Evolutionary conservation across 2,113 vertebrate genomes (phyloP), one percentile per base, ranked within the genome.

Genomic region (Stomatorhinus ivindoensis): DNA sequence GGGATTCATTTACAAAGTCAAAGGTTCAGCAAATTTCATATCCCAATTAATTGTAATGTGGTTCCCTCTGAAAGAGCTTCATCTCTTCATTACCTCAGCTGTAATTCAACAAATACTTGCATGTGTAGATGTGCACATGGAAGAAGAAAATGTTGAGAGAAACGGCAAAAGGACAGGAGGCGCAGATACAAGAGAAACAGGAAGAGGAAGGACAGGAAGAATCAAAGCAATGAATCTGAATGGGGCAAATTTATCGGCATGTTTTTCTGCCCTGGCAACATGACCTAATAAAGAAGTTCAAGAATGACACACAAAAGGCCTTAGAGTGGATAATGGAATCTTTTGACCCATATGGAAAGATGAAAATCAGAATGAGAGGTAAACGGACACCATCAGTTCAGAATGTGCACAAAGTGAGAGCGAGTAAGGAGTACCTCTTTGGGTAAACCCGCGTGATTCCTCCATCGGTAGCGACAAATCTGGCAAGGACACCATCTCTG

Each of bases 361-460:
- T 15, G 10, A 35, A 39, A 80, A 17, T 15, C 15, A 19, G 35
- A 80, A 35, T 80, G 73, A 80, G 61, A 42, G 73, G 73, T 80
- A 42, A 42, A 80, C 1, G 35, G 61, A 31, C 3, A 69, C 61
- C 61, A 69, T 31, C 76, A 42, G 42, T 82, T 82, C 76, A 42
- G 21, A 83, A 35, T 21, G 2, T 83, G 39, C 46, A 83, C 6
- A 83, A 46, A 9, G 42, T 83, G 27, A 53, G 46, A 27, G 51
- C 5, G 50, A 88, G 47, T 9, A 39, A 69, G 88, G 42, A 92
- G 94, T 96, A 99, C 98, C 97, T 97, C 96, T 96, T 97, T 0
- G 98, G 98, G 93, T 96, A 98, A 89, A 99, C 96, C 95, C 98
- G 96, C 88, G 98, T 99, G 93, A 99, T 97, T 91, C 98, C 98